Percentiles rank a stretch among this genome's conserved stretches.
phyloP scores from a whole-genome alignment of 2,888 invertebrate genomes.

The Pterobdella sp. region DNA sequence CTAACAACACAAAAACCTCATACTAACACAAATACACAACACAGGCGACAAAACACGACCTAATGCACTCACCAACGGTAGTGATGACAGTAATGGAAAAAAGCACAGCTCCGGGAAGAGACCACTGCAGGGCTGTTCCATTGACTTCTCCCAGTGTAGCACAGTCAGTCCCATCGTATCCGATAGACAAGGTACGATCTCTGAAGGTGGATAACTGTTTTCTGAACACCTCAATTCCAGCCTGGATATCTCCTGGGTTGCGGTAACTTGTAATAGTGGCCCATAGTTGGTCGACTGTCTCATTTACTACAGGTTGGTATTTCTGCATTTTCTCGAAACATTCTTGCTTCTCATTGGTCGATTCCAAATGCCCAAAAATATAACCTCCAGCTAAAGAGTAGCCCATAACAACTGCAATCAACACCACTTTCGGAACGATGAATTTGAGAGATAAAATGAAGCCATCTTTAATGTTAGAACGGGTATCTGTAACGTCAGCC shows the following conservation, averaged over 20 bases:
- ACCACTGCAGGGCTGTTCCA: slow-evolving; percentile 47
- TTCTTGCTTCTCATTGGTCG: slow-evolving; percentile 48
- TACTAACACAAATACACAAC: too few relatives aligned
- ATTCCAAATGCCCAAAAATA: slow-evolving; percentile 50
- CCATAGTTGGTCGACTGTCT: slow-evolving; percentile 39
- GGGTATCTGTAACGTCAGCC: not conserved
- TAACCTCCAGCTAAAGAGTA: slow-evolving; percentile 49
- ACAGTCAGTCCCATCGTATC: slow-evolving; percentile 47
- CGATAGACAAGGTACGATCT: slow-evolving; percentile 45
- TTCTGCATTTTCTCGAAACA: slow-evolving; percentile 45
- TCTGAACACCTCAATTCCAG: slow-evolving; percentile 25
- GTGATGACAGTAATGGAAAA: slow-evolving; percentile 51
- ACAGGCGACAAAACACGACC: not conserved
- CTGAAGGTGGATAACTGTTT: slow-evolving; percentile 41
- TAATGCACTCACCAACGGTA: slow-evolving; percentile 46
- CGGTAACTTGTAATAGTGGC: slow-evolving; percentile 33
- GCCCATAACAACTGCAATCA: slow-evolving; percentile 39
- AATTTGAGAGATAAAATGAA: slow-evolving; percentile 47
- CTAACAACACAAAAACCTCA: too few relatives aligned
- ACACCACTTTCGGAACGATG: slow-evolving; percentile 49
- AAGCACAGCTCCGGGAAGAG: slow-evolving; percentile 47
- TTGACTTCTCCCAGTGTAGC: slow-evolving; percentile 42
- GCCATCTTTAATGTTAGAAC: slow-evolving; percentile 35
- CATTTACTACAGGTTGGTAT: slow-evolving; percentile 42
- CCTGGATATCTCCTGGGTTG: slow-evolving; percentile 30